Evolutionary conservation across 2,888 invertebrate species (phyloP).

Genomic region (Drosophila trichaetosa): DNA sequence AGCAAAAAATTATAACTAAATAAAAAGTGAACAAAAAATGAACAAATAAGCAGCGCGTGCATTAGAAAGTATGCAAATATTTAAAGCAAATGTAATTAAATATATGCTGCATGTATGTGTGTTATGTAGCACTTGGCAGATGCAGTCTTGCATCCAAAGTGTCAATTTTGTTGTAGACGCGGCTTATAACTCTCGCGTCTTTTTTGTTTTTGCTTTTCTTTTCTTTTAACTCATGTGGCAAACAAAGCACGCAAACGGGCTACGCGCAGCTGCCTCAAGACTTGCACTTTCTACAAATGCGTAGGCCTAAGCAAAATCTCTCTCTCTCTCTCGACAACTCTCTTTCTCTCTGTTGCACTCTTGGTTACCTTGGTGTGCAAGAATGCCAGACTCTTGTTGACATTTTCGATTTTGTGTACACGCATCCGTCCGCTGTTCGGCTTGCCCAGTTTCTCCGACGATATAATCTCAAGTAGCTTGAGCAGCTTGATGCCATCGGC

Average conservation of each 20-base stretch:
- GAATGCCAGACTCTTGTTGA: constrained; percentile 98
- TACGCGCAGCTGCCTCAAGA: constrained; percentile 77
- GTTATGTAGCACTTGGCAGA: constrained; percentile 31
- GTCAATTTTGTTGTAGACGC: constrained; percentile 33
- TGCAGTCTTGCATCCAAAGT: constrained; percentile 60
- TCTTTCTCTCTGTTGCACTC: constrained; percentile 9
- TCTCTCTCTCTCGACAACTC: neutral
- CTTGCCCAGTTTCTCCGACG: constrained; percentile 97
- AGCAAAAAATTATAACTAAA: constrained; percentile 26
- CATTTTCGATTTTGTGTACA: constrained; percentile 99
- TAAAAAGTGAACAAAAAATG: constrained; percentile 11
- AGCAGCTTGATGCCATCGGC: constrained; percentile 97
- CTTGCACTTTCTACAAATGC: constrained; percentile 80
- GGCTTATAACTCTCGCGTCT: constrained; percentile 14
- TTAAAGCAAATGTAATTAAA: constrained; percentile 73
- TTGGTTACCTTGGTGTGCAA: constrained; percentile 93
- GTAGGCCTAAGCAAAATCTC: constrained; percentile 38
- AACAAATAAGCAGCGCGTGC: constrained; percentile 52
- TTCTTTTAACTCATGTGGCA: constrained; percentile 58
- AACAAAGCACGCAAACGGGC: constrained; percentile 76
- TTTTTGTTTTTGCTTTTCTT: neutral
- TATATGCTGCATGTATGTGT: constrained; percentile 39
- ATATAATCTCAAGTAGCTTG: constrained; percentile 98
- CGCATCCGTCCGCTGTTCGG: constrained; percentile 98
- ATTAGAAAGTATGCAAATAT: constrained; percentile 80